Evolutionary conservation across 1,140 invertebrate species (phyloP).

Genomic region (Oscheius sp.): DNA sequence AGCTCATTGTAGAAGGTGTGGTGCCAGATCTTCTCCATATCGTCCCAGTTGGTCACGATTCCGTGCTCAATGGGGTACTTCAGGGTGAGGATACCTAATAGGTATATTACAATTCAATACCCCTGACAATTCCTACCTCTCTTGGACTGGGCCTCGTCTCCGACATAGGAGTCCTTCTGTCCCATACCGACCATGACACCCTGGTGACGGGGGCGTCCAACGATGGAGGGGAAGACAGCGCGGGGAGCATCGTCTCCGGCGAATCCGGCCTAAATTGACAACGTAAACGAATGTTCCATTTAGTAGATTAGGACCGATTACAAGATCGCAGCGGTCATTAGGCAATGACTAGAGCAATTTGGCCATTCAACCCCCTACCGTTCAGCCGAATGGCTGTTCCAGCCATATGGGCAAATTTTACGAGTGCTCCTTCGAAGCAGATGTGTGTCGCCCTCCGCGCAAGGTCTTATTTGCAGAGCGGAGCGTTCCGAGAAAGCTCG

Average conservation of each 20-base stretch:
- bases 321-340: too few relatives aligned
- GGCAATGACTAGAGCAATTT: too few relatives aligned
- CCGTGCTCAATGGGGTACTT: constrained; percentile 95
- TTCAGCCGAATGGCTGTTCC: too few relatives aligned
- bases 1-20: constrained; percentile 93
- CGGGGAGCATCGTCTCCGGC: constrained; percentile 71
- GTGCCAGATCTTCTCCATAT: constrained; percentile 96
- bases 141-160: constrained; percentile 93
- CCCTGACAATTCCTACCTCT: constrained; percentile 69
- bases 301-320: too few relatives aligned
- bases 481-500: constrained; percentile 7
- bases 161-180: constrained; percentile 90
- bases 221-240: constrained; percentile 70
- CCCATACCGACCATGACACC: constrained; percentile 97
- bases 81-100: constrained; percentile 85
- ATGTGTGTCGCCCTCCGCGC: neutral
- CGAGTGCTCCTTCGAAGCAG: neutral
- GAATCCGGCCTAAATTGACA: constrained; percentile 66
- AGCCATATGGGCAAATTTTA: neutral
- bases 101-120: too few relatives aligned
- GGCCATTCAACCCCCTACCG: too few relatives aligned
- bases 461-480: constrained; percentile 7
- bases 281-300: too few relatives aligned
- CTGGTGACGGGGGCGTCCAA: constrained; percentile 69
- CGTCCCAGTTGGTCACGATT: constrained; percentile 92